Conservation (phyloP, 2,113 vertebrate species). For the Apteryx mantelli region DNA sequence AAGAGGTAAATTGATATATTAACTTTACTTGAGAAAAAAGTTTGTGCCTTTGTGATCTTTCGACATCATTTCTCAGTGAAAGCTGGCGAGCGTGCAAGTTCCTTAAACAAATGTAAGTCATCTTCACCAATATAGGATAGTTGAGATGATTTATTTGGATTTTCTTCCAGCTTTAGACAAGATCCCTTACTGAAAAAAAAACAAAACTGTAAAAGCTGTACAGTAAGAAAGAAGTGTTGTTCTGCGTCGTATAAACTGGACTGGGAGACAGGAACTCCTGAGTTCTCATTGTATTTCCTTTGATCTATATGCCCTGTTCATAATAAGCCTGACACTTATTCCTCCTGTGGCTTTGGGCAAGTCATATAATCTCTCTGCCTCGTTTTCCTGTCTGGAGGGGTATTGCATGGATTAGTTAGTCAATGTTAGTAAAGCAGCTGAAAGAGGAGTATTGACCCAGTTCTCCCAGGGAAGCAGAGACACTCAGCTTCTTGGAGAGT, state of each 20-base stretch:
- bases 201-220: background rate
- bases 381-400: background rate
- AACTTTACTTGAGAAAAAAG: background rate
- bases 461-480: constrained; percentile 17
- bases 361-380: constrained; percentile 54
- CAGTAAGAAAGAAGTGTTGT: background rate
- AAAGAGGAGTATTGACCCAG: background rate
- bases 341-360: constrained; percentile 49
- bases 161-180: constrained; percentile 39
- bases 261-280: constrained; percentile 23
- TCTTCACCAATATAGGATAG: background rate
- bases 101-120: background rate
- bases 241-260: background rate
- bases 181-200: background rate
- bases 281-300: constrained; percentile 45
- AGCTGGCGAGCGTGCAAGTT: background rate
- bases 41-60: background rate
- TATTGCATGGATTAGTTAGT: constrained; percentile 43
- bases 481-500: background rate
- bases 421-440: constrained; percentile 35
- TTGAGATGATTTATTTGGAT: constrained; percentile 36
- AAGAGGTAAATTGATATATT: background rate
- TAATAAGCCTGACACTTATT: constrained; percentile 50
- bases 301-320: constrained; percentile 28
- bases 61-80: background rate